Conservation (phyloP, 2,797 vertebrate species). For the Poeciliopsis infans region DNA sequence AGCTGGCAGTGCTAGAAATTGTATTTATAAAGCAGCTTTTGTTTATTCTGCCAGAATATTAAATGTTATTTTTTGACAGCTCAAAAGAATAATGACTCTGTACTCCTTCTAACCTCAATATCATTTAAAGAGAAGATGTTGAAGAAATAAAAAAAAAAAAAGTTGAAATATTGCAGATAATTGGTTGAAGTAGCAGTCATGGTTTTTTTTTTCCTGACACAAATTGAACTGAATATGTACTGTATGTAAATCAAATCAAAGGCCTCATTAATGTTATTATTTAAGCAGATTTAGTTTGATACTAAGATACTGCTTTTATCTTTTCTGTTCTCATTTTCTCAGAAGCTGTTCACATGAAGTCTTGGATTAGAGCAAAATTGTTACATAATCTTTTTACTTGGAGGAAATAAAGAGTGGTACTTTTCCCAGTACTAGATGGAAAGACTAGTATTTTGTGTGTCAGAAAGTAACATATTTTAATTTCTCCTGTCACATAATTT, state of each 20-base stretch:
- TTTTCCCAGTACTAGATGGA: constrained; percentile 7
- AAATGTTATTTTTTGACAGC: not conserved
- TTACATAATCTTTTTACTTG: not conserved
- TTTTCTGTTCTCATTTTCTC: not conserved
- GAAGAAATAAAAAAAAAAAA: not conserved
- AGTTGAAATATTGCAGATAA: not conserved
- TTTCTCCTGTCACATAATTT: constrained; percentile 27
- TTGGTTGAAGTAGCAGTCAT: not conserved
- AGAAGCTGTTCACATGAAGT: not conserved
- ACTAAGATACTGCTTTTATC: not conserved
- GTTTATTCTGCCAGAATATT: not conserved
- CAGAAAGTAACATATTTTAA: constrained; percentile 26
- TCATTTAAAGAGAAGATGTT: not conserved
- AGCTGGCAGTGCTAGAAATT: not conserved
- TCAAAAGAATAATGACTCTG: not conserved
- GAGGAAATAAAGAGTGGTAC: not conserved
- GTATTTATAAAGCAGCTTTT: not conserved
- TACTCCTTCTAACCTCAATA: not conserved
- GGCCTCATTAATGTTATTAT: not conserved
- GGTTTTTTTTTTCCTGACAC: not conserved
- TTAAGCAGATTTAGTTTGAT: not conserved
- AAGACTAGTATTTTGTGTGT: not conserved
- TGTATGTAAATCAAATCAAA: not conserved
- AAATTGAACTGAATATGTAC: not conserved
- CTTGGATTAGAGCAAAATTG: not conserved